Percentiles rank a stretch among this genome's conserved stretches.
These are phyloP conservation scores for Cecidostiba fungosa DNA, from an alignment of 2,888 invertebrate species.

Conservation along the genomic window DNA sequence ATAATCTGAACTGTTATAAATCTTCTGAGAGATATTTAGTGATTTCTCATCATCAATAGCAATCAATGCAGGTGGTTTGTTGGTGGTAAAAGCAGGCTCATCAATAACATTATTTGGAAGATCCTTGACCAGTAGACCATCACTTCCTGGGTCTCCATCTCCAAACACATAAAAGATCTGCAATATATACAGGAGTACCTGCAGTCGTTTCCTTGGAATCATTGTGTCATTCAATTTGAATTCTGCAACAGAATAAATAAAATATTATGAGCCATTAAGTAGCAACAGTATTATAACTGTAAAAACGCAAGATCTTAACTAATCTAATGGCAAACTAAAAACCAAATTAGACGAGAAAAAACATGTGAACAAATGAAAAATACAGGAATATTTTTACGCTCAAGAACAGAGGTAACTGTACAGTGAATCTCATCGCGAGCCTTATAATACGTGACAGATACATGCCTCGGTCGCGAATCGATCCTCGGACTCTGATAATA, in stretches of 20 bases:
- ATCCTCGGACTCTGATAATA: slow-evolving; percentile 52
- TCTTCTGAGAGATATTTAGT: slow-evolving; percentile 20
- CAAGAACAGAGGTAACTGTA: background rate
- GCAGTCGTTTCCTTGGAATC: slow-evolving; percentile 68
- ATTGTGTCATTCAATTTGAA: slow-evolving; percentile 61
- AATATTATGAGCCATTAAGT: background rate
- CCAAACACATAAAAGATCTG: slow-evolving; percentile 66
- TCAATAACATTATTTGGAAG: slow-evolving; percentile 46
- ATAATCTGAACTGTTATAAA: slow-evolving; percentile 16
- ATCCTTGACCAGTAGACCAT: slow-evolving; percentile 18
- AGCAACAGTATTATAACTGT: background rate
- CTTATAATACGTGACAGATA: slow-evolving; percentile 26
- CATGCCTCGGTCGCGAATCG: slow-evolving; percentile 31
- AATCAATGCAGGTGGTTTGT: background rate
- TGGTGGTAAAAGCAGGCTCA: slow-evolving; percentile 15
- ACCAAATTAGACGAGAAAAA: no score
- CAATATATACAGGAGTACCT: slow-evolving; percentile 65
- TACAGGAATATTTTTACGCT: background rate
- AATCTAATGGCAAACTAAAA: background rate
- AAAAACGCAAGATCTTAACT: background rate
- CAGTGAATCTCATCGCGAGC: background rate
- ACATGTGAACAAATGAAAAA: background rate
- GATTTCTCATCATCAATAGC: background rate
- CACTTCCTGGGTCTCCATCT: slow-evolving; percentile 58
- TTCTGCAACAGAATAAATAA: slow-evolving; percentile 26